Evolutionary conservation across 2,888 invertebrate genomes (phyloP).

Genomic region (Osmoderma eremita): DNA sequence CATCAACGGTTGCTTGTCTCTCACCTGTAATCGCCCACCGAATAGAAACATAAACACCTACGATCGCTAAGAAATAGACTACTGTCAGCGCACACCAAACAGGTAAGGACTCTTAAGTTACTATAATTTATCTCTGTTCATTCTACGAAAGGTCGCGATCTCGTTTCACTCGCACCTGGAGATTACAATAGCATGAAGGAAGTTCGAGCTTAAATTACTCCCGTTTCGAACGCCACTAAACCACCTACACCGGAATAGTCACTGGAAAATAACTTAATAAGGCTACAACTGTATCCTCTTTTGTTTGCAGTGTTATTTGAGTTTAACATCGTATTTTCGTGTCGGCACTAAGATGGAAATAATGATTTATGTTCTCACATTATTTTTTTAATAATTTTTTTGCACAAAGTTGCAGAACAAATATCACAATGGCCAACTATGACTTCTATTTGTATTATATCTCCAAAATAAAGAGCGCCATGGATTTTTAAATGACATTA

Average conservation of each 20-base stretch:
- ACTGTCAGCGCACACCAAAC: constrained; percentile 48
- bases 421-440: no score
- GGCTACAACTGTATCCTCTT: no score
- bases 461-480: no score
- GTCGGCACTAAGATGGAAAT: no score
- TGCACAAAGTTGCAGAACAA: no score
- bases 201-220: constrained; percentile 6
- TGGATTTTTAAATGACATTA: no score
- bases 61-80: constrained; percentile 53
- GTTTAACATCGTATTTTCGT: no score
- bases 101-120: constrained; percentile 19
- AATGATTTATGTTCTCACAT: no score
- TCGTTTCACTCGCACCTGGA: constrained; percentile 17
- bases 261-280: no score
- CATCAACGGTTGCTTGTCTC: constrained; percentile 49
- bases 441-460: no score
- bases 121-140: constrained; percentile 34
- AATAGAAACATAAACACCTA: constrained; percentile 55
- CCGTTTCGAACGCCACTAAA: constrained; percentile 2
- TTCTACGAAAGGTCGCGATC: constrained; percentile 14
- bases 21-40: constrained; percentile 50
- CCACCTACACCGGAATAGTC: neutral
- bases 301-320: no score
- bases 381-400: no score
- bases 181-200: constrained; percentile 9